Conservation (phyloP, 1,140 invertebrate species). For the Hycleus cichorii region DNA sequence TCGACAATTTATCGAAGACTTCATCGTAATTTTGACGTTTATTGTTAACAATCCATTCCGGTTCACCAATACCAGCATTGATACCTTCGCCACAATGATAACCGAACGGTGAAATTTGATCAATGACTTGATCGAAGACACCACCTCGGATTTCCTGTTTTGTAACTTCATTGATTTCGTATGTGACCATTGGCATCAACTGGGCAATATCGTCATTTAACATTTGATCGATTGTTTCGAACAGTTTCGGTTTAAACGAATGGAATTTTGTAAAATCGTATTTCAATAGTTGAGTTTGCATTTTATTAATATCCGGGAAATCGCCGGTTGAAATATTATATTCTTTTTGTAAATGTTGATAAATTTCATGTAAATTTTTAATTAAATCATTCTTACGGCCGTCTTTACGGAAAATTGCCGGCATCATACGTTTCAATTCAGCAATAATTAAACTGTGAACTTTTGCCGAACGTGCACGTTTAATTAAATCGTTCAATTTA, state of each 20-base stretch:
- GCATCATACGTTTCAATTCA: constrained; percentile 48
- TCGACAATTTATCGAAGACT: constrained; percentile 76
- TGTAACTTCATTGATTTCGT: constrained; percentile 40
- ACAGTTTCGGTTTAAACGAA: constrained; percentile 56
- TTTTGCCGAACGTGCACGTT: constrained; percentile 67
- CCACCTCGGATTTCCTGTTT: constrained; percentile 54
- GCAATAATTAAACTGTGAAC: constrained; percentile 84
- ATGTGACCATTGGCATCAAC: constrained; percentile 64
- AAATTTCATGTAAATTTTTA: constrained; percentile 65
- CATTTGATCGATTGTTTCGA: constrained; percentile 71
- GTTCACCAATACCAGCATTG: constrained; percentile 89
- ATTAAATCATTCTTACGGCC: constrained; percentile 82
- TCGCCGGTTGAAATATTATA: constrained; percentile 66
- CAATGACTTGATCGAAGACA: constrained; percentile 81
- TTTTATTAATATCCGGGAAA: constrained; percentile 69
- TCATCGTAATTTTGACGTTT: constrained; percentile 80
- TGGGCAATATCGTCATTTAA: constrained; percentile 65
- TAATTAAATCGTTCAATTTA: constrained; percentile 37
- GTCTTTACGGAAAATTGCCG: constrained; percentile 66
- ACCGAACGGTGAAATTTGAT: constrained; percentile 87
- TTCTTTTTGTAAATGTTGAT: constrained; percentile 61
- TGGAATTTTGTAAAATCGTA: constrained; percentile 76
- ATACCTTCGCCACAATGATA: constrained; percentile 93
- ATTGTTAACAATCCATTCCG: constrained; percentile 93
- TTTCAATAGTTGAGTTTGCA: constrained; percentile 65